Evolutionary conservation across 2,888 invertebrate species (phyloP), one percentile per base, ranked within the genome.

Genomic region (Erynnis tages): DNA sequence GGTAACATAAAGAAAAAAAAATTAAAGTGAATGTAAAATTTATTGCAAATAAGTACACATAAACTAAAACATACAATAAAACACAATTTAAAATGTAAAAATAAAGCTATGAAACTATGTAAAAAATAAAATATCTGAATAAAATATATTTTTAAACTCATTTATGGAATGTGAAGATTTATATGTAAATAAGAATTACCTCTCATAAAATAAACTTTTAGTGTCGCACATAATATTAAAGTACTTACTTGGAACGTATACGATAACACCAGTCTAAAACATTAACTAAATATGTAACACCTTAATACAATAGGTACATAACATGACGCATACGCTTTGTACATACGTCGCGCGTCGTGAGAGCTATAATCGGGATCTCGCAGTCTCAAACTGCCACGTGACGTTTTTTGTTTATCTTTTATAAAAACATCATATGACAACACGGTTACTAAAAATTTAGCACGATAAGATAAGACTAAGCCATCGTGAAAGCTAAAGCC

Each of bases 61-160:
- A 69, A 74, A 76, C 68, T 65, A 59, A 74, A 73, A 72, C 59
- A 59, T 64, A 71, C 65, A 58, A 63, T 57, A 45, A 55, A 61
- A 69, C 71, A 66, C 72, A 73, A 77, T 65, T 38, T 6, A 67
- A 73, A 72, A 43, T 53, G 56, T 57, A 57, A 60, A 53, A 59
- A 55, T 48, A 62, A 64, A 44, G 29, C 16, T 43, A 29, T 57
- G 54, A 52, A 48, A 55, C 53, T 53, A 54, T 60, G 54, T 60
- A 61, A 55, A 44, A 23, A 19, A 38, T 11, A 4, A 7, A 32
- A 32, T 40, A 6, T 14, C 14, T 25, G 25, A n/a, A 16, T 16
- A 34, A 34, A 21, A 21, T 21, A 21, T 21, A 21, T 3, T 3
- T 21, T 21, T 5, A 21, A 21, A 21, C 5, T 21, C 5, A 21